These are phyloP conservation scores for Aplysina aerophoba DNA, from an alignment of 37 sponge, comb jelly and placozoan genomes.

Conservation along the genomic window DNA sequence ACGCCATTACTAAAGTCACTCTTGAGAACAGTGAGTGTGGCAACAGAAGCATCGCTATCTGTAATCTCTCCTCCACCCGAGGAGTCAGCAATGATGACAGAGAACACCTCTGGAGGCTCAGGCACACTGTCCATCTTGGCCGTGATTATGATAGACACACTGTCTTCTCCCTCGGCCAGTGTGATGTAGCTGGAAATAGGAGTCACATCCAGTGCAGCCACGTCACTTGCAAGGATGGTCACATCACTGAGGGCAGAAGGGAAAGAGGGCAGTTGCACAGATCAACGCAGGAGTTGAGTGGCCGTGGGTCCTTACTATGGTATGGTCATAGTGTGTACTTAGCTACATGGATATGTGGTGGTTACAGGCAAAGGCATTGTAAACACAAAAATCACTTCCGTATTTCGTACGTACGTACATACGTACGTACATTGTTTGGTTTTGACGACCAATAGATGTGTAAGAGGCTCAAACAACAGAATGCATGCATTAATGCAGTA, in stretches of 20 bases:
- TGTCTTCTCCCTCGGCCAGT: neutral
- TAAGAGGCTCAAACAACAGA: no score
- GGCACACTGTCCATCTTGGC: slow-evolving; percentile 71
- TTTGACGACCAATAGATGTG: no score
- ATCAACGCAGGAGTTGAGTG: neutral
- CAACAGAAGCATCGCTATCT: neutral
- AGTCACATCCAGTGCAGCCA: slow-evolving; percentile 12
- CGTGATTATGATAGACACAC: slow-evolving; percentile 26
- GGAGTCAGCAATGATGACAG: slow-evolving; percentile 40
- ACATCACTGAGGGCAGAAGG: neutral
- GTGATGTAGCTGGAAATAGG: slow-evolving; percentile 45
- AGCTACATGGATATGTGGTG: no score
- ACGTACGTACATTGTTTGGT: no score
- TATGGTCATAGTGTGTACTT: no score
- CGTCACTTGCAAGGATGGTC: slow-evolving; percentile 6
- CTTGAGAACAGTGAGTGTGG: slow-evolving; percentile 65
- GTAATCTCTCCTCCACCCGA: slow-evolving; percentile 52
- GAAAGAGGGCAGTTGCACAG: neutral
- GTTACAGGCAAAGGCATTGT: no score
- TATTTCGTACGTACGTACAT: no score
- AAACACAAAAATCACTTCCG: no score
- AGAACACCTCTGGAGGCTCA: slow-evolving; percentile 60
- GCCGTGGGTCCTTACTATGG: no score
- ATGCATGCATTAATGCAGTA: no score
- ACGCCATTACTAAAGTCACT: slow-evolving; percentile 76